Base-by-base conservation (phyloP, 2,888 invertebrate genomes). In the Chrysotoxum bicinctum region DNA sequence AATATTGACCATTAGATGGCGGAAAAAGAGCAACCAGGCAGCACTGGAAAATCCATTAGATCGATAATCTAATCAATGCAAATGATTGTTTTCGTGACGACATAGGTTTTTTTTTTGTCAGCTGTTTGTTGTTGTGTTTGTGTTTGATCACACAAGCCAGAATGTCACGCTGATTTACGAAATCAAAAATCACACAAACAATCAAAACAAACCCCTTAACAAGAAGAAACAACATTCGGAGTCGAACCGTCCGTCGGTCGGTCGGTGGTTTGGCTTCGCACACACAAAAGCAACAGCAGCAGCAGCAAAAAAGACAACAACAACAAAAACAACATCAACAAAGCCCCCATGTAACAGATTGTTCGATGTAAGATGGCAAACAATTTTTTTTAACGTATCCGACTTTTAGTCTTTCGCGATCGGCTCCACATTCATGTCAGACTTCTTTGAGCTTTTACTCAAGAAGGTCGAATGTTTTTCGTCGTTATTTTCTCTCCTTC, bases 381-480 rank as follows among this genome's bases (percentile, higher is more conserved):
- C 66, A 62, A 30, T 68, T 56, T 76, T 80, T 85, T 81, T 52
- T 37, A 70, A 73, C 76, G 73, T 56, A 72, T 81, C 80, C 85
- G 85, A 85, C 72, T 85, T 85, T 85, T 85, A 85, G 85, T 85
- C 85, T 77, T 85, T 85, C 76, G 85, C 85, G 85, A 81, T 81
- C 85, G 85, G 81, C 85, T 85, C 76, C 85, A 76, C 81, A 81
- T 85, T 85, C 85, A 87, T 79, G 77, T 91, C 90, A 92, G 91
- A 92, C 91, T 91, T 92, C 92, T 91, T 91, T 91, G 91, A 91
- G 92, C 90, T 91, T 89, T 90, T 89, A 91, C 92, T 91, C 91
- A 91, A 90, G 92, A 92, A 92, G 92, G 92, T 92, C 91, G 92
- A 88, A 87, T 86, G 79, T 87, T 73, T 85, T 80, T 72, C 72